Conservation (phyloP, 2,888 invertebrate genomes). For the Cancer borealis region DNA sequence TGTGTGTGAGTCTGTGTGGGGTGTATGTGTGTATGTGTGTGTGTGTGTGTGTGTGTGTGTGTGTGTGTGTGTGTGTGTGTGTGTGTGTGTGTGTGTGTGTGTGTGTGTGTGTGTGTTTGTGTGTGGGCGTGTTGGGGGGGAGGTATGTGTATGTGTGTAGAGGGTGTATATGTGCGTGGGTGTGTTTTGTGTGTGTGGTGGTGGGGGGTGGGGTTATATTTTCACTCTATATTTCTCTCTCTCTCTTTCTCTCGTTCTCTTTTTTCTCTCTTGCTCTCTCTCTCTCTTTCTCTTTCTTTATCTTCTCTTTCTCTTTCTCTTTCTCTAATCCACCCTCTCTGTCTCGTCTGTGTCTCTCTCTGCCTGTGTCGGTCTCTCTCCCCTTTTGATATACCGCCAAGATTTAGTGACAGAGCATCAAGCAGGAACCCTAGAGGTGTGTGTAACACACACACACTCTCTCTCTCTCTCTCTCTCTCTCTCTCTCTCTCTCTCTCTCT, state of each 20-base stretch:
- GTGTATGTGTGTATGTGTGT: no score
- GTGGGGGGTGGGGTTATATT: no score
- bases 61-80: no score
- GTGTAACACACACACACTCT: background rate
- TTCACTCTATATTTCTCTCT: no score
- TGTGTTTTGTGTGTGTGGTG: no score
- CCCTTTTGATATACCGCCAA: conserved; percentile 20
- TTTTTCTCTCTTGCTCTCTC: background rate
- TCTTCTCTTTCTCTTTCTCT: background rate
- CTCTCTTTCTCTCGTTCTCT: background rate
- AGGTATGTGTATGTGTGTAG: no score
- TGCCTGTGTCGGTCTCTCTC: background rate
- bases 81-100: no score
- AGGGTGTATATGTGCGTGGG: no score
- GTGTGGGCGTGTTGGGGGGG: no score
- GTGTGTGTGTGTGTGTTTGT: no score
- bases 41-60: no score
- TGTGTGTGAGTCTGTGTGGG: no score
- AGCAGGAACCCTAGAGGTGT: background rate
- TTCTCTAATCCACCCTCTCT: background rate
- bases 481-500: conserved; percentile 20
- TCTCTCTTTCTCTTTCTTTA: background rate
- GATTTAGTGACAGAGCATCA: background rate
- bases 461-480: conserved; percentile 20
- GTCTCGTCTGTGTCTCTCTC: background rate